Base-by-base conservation (phyloP, 2,797 vertebrate genomes). In the Hyperoplus lanceolatus region DNA sequence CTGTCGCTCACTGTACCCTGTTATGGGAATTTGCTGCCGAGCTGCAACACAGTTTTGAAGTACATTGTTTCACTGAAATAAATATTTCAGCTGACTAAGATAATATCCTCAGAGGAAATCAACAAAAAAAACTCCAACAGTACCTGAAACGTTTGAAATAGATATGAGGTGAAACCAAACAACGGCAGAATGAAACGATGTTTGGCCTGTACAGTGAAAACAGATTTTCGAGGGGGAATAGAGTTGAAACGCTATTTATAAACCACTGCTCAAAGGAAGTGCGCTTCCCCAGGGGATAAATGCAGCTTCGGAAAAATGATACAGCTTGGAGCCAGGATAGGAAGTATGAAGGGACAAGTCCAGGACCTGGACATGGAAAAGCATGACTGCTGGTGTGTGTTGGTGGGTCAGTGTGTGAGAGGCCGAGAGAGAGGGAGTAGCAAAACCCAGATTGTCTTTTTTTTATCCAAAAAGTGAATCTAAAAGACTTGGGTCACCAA, bases 281-380 rank as follows among this genome's bases (percentile, higher is more conserved):
- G 83, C 92, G 85, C 73, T 77, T 94, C 94, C 92, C 94, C 56
- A 55, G 94, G 92, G 94, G 87, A 92, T 94, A 93, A 93, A 93
- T 88, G 90, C 86, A 93, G 95, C 93, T 92, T 94, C 87, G 94
- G 94, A 95, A 95, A 93, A 95, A 95, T 93, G 92, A 96, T 95
- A 94, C 91, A 94, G 92, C 85, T 88, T 45, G 79, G 90, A 94
- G 95, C 94, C 94, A 95, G 90, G 77, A 89, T 82, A 95, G 94
- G 94, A 96, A 95, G 90, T 89, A 87, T 36, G 58, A 69, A 80
- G 83, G 81, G 88, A 87, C 86, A 38, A 86, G 89, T 93, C 91
- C 90, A 89, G 90, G 91, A 92, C 80, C 92, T 89, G 89, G 93
- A 94, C 92, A 93, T 89, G 92, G 92, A 95, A 95, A 92, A 90